Conservation (phyloP, 1,140 invertebrate species). For the Tribolium madens region DNA sequence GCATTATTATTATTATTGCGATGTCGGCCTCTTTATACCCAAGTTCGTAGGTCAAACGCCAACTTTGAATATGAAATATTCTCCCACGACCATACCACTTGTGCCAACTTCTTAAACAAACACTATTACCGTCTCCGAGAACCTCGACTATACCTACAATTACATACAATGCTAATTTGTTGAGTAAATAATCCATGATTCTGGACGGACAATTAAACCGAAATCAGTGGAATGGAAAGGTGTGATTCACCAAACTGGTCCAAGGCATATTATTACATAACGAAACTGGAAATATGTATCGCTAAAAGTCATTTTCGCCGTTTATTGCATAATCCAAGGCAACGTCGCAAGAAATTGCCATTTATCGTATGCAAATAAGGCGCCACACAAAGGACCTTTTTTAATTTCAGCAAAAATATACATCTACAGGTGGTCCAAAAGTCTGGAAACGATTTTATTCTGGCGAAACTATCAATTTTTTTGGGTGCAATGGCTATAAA, state of each 20-base stretch:
- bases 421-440: too few relatives aligned
- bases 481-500: too few relatives aligned
- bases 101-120: slow-evolving; percentile 35
- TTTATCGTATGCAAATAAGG: slow-evolving; percentile 29
- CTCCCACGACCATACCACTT: slow-evolving; percentile 25
- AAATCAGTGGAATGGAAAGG: slow-evolving; percentile 20
- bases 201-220: not conserved
- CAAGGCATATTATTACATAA: not conserved
- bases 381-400: not conserved
- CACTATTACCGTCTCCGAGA: not conserved
- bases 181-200: slow-evolving; percentile 19
- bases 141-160: not conserved
- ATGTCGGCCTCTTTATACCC: slow-evolving; percentile 7
- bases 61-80: slow-evolving; percentile 28
- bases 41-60: slow-evolving; percentile 29
- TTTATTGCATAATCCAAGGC: slow-evolving; percentile 17
- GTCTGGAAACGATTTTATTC: too few relatives aligned
- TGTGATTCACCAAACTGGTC: not conserved
- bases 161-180: slow-evolving; percentile 19
- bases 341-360: slow-evolving; percentile 32
- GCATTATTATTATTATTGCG: slow-evolving; percentile 35
- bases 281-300: slow-evolving; percentile 4
- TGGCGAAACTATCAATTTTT: too few relatives aligned
- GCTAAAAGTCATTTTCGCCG: not conserved
- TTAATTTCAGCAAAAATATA: not conserved